Evolutionary conservation across 1,140 invertebrate species (phyloP).

Genomic region (Rhopalosiphum maidis): DNA sequence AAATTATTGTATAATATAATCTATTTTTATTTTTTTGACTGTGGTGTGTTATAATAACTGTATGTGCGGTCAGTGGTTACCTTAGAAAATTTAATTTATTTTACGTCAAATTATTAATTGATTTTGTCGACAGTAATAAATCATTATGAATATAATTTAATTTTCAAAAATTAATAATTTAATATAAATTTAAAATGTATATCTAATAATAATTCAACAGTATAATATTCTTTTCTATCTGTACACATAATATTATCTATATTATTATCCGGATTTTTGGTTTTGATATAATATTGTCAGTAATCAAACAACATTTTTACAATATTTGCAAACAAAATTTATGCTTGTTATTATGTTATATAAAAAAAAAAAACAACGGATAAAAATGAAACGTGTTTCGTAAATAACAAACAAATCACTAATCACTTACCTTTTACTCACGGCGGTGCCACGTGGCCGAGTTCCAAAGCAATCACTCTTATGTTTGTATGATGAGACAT

Average conservation of each 20-base stretch:
- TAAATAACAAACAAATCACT: background rate
- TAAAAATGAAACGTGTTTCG: background rate
- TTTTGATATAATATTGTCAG: background rate
- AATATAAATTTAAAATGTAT: background rate
- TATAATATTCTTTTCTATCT: background rate
- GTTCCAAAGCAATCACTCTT: constrained; percentile 1
- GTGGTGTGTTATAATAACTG: background rate
- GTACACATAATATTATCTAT: background rate
- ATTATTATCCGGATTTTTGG: no score
- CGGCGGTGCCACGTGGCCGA: background rate
- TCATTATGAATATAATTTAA: background rate
- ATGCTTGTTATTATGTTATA: background rate
- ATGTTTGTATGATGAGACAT: background rate
- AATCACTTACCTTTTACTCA: background rate
- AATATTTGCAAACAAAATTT: no score
- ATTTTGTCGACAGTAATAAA: background rate
- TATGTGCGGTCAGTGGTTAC: background rate
- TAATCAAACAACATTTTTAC: background rate
- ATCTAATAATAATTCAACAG: background rate
- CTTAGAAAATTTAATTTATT: background rate
- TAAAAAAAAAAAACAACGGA: background rate
- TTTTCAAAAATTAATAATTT: background rate
- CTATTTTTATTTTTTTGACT: no score
- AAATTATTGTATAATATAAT: no score
- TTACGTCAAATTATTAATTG: background rate